phyloP scores from a whole-genome alignment of 2,113 vertebrate species.

The Crypturellus undulatus region DNA sequence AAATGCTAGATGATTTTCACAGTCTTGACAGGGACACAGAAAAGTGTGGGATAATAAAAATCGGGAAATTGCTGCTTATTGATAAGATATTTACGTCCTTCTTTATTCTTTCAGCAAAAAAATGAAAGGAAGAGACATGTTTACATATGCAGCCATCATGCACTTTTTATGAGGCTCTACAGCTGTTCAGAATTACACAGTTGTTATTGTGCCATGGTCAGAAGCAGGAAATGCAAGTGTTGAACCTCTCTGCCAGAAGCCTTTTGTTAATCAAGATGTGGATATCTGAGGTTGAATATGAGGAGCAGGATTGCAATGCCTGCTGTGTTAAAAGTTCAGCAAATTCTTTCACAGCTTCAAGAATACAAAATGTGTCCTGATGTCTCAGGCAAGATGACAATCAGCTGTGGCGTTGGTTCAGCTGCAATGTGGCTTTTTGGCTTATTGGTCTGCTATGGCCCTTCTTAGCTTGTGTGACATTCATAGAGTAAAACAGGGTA shows the following conservation, averaged over 20 bases:
- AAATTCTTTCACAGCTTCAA: not conserved
- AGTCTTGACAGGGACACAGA: not conserved
- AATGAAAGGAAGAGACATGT: not conserved
- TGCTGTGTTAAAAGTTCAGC: not conserved
- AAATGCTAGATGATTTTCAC: not conserved
- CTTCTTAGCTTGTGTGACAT: not conserved
- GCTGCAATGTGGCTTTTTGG: not conserved
- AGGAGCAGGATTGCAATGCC: not conserved
- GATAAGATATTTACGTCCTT: not conserved
- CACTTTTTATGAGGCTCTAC: not conserved
- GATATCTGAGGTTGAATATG: not conserved
- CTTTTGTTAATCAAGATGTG: not conserved
- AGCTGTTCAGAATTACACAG: not conserved
- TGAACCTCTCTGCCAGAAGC: not conserved
- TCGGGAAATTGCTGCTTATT: constrained; percentile 1
- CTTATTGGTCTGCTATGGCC: not conserved
- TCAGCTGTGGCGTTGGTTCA: not conserved
- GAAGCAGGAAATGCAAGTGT: not conserved
- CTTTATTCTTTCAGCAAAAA: not conserved
- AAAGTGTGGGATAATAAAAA: not conserved
- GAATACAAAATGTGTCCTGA: not conserved
- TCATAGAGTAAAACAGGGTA: not conserved
- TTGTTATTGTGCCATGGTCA: not conserved
- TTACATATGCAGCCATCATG: not conserved
- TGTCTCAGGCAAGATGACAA: not conserved